Evolutionary conservation across 1,140 invertebrate genomes (phyloP).

Genomic region (Hycleus phaleratus): DNA sequence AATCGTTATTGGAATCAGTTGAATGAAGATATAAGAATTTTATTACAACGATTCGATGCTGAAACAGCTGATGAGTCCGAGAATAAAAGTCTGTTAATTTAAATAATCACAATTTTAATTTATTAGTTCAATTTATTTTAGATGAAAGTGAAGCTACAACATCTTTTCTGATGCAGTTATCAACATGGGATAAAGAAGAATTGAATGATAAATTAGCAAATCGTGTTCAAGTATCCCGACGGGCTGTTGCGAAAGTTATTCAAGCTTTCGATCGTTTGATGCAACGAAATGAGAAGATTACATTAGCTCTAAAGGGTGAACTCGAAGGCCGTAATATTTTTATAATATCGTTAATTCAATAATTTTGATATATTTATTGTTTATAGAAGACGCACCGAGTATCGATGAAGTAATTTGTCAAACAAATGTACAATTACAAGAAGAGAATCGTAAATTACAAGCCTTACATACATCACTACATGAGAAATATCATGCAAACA

Average conservation of each 20-base stretch:
- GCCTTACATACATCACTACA: constrained; percentile 88
- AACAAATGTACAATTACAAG: constrained; percentile 78
- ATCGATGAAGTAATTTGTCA: constrained; percentile 76
- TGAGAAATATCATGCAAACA: constrained; percentile 88
- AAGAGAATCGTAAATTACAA: constrained; percentile 86
- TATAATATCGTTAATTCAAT: neutral
- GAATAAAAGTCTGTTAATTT: constrained; percentile 66
- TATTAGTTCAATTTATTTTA: constrained; percentile 41
- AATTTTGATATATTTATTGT: constrained; percentile 2
- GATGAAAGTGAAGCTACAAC: constrained; percentile 96
- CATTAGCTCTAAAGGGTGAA: constrained; percentile 78
- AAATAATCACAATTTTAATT: neutral
- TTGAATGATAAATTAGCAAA: constrained; percentile 92
- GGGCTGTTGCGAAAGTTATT: constrained; percentile 92
- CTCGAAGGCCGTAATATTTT: constrained; percentile 51
- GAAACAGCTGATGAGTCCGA: constrained; percentile 95
- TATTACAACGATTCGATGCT: constrained; percentile 93
- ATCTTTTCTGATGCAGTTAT: constrained; percentile 92
- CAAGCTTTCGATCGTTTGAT: constrained; percentile 92
- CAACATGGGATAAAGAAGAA: constrained; percentile 97
- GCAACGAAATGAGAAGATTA: constrained; percentile 89
- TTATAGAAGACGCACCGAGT: constrained; percentile 54
- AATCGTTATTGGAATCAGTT: constrained; percentile 98
- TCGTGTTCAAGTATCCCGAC: constrained; percentile 83
- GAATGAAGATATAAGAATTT: constrained; percentile 92